Conservation (phyloP, 2,113 vertebrate genomes). For the Tragelaphus imberbis region DNA sequence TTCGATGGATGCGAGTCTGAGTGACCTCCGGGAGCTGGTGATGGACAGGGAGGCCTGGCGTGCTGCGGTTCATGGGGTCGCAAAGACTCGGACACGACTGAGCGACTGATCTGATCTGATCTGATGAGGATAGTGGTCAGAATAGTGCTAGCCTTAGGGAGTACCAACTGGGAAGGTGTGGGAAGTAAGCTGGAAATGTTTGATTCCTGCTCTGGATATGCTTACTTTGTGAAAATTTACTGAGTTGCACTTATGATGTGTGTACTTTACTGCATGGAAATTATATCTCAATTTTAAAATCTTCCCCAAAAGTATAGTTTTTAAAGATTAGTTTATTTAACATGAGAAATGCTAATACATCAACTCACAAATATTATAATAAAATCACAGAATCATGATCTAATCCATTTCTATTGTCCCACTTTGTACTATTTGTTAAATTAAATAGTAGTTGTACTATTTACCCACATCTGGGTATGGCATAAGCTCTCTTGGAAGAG, state of each 20-base stretch:
- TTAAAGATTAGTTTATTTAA: constrained; percentile 40
- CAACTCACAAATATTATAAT: not conserved
- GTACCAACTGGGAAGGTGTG: not conserved
- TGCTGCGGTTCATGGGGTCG: not conserved
- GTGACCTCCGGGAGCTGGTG: no score
- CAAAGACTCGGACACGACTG: not conserved
- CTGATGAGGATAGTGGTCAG: not conserved
- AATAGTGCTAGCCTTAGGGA: not conserved
- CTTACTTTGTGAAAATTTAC: not conserved
- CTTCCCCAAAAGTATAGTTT: not conserved
- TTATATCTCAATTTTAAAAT: not conserved
- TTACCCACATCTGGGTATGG: not conserved
- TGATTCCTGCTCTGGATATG: not conserved
- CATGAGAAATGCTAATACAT: not conserved
- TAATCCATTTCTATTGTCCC: not conserved
- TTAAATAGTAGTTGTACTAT: not conserved
- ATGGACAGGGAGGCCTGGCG: not conserved
- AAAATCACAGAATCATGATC: not conserved
- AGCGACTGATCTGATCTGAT: not conserved
- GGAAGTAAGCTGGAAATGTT: not conserved
- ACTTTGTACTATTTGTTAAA: not conserved
- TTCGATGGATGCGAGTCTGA: no score
- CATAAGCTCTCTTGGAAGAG: not conserved
- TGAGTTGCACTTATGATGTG: not conserved
- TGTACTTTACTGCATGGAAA: not conserved